phyloP scores from a whole-genome alignment of 2,888 invertebrate genomes.

The Sphaerophoria taeniata region DNA sequence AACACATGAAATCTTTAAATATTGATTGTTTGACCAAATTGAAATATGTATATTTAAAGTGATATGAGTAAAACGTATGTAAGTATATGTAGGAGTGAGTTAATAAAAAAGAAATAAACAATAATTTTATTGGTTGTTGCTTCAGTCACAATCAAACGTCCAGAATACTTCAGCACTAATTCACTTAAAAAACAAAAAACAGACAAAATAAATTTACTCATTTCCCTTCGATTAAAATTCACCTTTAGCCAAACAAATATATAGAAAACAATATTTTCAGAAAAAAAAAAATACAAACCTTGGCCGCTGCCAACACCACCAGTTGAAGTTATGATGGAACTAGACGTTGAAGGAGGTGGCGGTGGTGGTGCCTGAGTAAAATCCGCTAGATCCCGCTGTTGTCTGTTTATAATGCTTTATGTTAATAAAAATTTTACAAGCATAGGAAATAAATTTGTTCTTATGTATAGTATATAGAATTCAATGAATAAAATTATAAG shows the following conservation, averaged over 20 bases:
- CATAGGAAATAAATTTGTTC: neutral
- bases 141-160: slow-evolving; percentile 25
- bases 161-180: slow-evolving; percentile 26
- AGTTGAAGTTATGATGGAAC: slow-evolving; percentile 57
- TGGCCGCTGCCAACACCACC: slow-evolving; percentile 71
- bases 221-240: slow-evolving; percentile 62
- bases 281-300: slow-evolving; percentile 68
- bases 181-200: neutral
- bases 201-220: slow-evolving; percentile 49
- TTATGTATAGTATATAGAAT: slow-evolving; percentile 13
- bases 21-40: too few relatives aligned
- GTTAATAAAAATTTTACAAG: slow-evolving; percentile 56
- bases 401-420: slow-evolving; percentile 69
- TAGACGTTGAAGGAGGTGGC: slow-evolving; percentile 62
- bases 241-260: slow-evolving; percentile 32
- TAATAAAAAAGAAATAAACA: slow-evolving; percentile 15
- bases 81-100: too few relatives aligned
- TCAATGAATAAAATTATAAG: neutral
- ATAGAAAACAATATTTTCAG: slow-evolving; percentile 33
- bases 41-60: slow-evolving; percentile 25
- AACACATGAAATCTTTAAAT: too few relatives aligned
- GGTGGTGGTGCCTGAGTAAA: slow-evolving; percentile 67
- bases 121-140: neutral
- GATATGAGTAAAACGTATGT: slow-evolving; percentile 51
- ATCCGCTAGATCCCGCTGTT: slow-evolving; percentile 70